These are phyloP conservation scores for Thyatira batis DNA, from an alignment of 2,888 invertebrate genomes.

Conservation along the genomic window DNA sequence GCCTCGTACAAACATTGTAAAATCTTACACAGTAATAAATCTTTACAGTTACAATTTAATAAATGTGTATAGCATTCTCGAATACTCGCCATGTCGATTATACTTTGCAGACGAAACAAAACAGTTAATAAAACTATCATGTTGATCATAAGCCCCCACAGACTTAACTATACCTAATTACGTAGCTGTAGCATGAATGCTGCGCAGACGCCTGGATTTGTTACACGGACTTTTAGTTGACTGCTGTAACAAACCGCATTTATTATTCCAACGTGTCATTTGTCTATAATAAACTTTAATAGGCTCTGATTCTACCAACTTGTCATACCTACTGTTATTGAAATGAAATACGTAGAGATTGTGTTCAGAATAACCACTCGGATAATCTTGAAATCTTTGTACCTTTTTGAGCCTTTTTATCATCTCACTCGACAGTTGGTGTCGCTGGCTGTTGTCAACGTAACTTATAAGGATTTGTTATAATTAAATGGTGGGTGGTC, in stretches of 20 bases:
- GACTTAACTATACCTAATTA: slow-evolving; percentile 28
- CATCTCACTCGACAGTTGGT: neutral
- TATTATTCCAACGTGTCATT: slow-evolving; percentile 24
- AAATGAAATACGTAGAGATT: neutral
- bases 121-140: neutral
- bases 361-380: neutral
- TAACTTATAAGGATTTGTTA: neutral
- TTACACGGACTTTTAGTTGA: neutral
- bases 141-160: slow-evolving; percentile 8
- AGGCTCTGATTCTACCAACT: neutral
- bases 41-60: neutral
- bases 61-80: neutral
- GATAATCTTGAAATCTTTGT: neutral
- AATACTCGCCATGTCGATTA: neutral
- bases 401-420: slow-evolving; percentile 4
- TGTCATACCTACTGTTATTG: neutral
- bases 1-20: neutral
- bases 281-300: slow-evolving; percentile 24
- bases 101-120: neutral
- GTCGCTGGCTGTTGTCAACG: neutral
- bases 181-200: slow-evolving; percentile 12
- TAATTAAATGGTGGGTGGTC: neutral
- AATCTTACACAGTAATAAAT: neutral
- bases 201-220: slow-evolving; percentile 9
- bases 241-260: slow-evolving; percentile 14